Percentiles rank a stretch among this genome's conserved stretches.
Evolutionary conservation across 2,888 invertebrate species (phyloP).

Genomic region (Eumerus sabulonum): DNA sequence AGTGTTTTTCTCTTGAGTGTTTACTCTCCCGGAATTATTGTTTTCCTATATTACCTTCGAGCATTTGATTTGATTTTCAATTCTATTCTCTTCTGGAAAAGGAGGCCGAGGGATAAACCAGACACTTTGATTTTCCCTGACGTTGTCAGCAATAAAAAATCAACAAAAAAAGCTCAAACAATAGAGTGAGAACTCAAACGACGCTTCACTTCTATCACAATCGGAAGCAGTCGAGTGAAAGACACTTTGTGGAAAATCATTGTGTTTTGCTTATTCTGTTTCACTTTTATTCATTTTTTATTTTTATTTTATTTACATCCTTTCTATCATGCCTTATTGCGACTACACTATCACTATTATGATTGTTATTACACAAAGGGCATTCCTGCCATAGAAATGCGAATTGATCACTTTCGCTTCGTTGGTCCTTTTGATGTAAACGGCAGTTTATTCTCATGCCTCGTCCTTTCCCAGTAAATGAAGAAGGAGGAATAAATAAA

Average conservation of each 20-base stretch:
- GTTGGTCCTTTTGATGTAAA: constrained; percentile 57
- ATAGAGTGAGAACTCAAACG: background rate
- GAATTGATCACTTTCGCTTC: constrained; percentile 61
- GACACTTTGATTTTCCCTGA: constrained; percentile 6
- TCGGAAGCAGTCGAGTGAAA: constrained; percentile 4
- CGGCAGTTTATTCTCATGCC: constrained; percentile 29
- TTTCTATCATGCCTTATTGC: constrained; percentile 14
- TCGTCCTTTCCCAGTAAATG: constrained; percentile 1
- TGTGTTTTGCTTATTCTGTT: constrained; percentile 35
- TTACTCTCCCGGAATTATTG: constrained; percentile 8
- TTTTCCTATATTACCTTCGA: background rate
- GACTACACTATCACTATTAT: constrained; percentile 54
- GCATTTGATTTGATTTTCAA: no score
- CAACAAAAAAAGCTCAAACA: constrained; percentile 11
- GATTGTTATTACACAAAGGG: constrained; percentile 49
- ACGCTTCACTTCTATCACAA: background rate
- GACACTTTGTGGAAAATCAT: constrained; percentile 26
- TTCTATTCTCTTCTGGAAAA: constrained; percentile 10
- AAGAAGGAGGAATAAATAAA: background rate
- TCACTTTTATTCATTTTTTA: constrained; percentile 2
- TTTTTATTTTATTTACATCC: constrained; percentile 5
- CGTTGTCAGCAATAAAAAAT: no score
- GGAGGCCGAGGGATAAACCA: constrained; percentile 8
- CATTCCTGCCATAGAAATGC: constrained; percentile 55
- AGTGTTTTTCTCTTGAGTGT: constrained; percentile 1